Base-by-base conservation (phyloP, 2,888 invertebrate species). In the Tetragnatha montana region DNA sequence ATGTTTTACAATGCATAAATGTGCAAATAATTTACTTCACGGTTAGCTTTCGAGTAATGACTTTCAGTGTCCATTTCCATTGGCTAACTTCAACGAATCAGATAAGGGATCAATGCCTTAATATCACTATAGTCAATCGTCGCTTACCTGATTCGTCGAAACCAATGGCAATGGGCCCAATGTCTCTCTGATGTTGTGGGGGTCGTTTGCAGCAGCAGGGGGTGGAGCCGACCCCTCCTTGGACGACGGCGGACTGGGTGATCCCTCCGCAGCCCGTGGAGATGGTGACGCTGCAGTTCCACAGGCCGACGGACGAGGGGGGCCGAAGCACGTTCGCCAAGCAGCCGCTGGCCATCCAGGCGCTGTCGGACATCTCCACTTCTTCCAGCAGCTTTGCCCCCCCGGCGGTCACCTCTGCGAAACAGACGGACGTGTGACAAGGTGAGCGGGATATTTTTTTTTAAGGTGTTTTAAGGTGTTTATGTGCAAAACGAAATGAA, bases 231-330 rank as follows among this genome's bases (percentile, higher is more conserved):
- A 85, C 81, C 0, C 89, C 89, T 4, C 89, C 89, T 0, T 89
- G 89, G 89, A 87, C 87, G 12, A 89, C 89, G 0, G 83, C 88
- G 0, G 89, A 89, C 50, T 89, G 89, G 89, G 89, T 89, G 8
- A 89, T 89, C 49, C 89, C 89, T 22, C 71, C 85, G 3, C 89
- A 89, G n/a, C 89, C 89, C 0, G 89, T 89, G 2, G 89, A 89
- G 21, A 89, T 89, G 89, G 89, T 89, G 0, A 89, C 89, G 4
- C 47, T 89, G 21, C 89, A 89, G n/a, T 89, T 89, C 47, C 89
- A 89, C 69, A 76, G 81, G 0, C 60, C 79, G 22, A 35, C 71
- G 14, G 10, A 6, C 4, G 82, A 82, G n/a, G 81, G 70, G 8
- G 78, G 68, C 8, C n/a, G 68, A 6, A 84, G 70, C 21, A n/a